Evolutionary conservation across 2,888 invertebrate species (phyloP).

Genomic region (Cataglyphis livida): DNA sequence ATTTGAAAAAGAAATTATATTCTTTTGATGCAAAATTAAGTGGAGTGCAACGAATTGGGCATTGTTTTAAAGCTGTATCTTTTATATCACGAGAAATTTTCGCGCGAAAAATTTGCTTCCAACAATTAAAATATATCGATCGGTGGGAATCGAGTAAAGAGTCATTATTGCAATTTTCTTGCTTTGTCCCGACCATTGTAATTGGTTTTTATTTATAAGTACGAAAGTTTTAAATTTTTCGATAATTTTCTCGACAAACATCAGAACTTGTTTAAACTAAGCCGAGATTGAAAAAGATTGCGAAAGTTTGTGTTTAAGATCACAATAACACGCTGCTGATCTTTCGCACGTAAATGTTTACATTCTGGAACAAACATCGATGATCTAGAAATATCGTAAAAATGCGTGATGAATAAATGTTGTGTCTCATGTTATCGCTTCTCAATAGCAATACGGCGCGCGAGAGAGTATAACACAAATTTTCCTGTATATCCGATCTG

Average conservation of each 20-base stretch:
- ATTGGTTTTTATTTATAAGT: constrained; percentile 25
- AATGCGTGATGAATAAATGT: background rate
- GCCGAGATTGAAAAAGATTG: constrained; percentile 24
- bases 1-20: background rate
- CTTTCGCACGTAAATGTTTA: constrained; percentile 21
- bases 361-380: background rate
- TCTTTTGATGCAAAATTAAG: background rate
- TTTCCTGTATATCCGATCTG: background rate
- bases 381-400: background rate
- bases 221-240: constrained; percentile 20
- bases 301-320: constrained; percentile 28
- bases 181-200: background rate
- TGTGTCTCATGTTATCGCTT: constrained; percentile 19
- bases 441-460: background rate
- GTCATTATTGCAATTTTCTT: constrained; percentile 27
- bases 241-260: background rate
- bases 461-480: background rate
- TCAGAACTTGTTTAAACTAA: constrained; percentile 16
- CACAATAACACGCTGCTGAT: constrained; percentile 5
- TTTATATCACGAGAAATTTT: background rate
- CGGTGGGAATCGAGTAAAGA: background rate
- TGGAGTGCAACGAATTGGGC: constrained; percentile 14
- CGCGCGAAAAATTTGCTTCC: background rate
- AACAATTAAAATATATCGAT: background rate
- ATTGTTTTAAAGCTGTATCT: background rate